Evolutionary conservation across 2,888 invertebrate genomes (phyloP).

Genomic region (Bruchidius siliquastri): DNA sequence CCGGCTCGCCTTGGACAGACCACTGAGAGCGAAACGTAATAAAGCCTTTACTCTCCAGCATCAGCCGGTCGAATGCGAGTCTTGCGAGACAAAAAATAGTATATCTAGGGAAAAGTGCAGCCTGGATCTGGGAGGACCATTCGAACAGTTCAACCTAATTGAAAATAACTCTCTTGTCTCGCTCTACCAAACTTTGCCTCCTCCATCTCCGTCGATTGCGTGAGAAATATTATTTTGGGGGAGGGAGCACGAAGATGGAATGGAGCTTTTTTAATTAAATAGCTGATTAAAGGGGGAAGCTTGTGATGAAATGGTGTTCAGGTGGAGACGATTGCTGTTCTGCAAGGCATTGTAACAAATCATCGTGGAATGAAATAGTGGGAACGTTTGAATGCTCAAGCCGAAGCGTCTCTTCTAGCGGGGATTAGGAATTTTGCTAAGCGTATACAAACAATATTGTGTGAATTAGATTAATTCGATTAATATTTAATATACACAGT

Average conservation of each 20-base stretch:
- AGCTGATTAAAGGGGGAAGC: not conserved
- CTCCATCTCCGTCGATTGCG: not conserved
- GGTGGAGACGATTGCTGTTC: not conserved
- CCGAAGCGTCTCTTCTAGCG: no score
- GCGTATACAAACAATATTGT: no score
- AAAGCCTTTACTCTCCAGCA: not conserved
- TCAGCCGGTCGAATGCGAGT: not conserved
- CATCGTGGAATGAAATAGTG: not conserved
- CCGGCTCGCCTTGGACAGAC: not conserved
- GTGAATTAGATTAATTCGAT: no score
- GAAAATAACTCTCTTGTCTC: not conserved
- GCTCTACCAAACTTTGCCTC: not conserved
- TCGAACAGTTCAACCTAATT: not conserved
- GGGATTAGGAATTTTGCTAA: no score
- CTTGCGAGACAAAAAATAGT: not conserved
- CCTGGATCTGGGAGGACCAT: not conserved
- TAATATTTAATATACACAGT: no score
- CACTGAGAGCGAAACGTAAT: not conserved
- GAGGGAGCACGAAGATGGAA: not conserved
- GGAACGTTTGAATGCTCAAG: no score
- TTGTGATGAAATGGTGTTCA: not conserved
- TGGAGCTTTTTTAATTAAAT: not conserved
- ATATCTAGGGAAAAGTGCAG: not conserved
- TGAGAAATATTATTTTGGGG: not conserved
- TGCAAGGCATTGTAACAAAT: not conserved